Evolutionary conservation across 2,797 vertebrate genomes (phyloP).

Genomic region (Menidia menidia): DNA sequence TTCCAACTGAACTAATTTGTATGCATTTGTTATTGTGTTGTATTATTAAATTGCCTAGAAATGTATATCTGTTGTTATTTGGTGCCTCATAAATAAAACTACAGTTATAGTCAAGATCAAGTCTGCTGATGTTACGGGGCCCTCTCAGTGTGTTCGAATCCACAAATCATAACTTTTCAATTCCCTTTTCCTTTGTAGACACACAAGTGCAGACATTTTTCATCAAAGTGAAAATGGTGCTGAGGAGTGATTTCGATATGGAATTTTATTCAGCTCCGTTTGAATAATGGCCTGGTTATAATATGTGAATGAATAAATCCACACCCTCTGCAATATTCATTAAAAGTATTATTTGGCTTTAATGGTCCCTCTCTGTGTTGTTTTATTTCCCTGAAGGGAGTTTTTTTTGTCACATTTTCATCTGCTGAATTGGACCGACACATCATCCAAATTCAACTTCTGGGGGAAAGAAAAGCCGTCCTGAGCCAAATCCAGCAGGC

Average conservation of each 20-base stretch:
- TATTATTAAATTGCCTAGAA: too few species aligned
- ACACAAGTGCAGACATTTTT: background rate
- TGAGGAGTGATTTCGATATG: constrained; percentile 12
- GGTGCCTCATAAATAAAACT: too few species aligned
- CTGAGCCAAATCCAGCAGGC: constrained; percentile 27
- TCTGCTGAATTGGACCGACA: background rate
- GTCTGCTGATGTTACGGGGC: constrained; percentile 1
- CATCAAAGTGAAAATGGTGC: background rate
- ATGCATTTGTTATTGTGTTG: too few species aligned
- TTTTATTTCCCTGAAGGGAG: background rate
- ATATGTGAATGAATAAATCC: background rate
- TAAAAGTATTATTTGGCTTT: background rate
- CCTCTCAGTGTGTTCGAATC: constrained; percentile 10
- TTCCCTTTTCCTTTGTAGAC: background rate
- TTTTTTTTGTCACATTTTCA: constrained; percentile 4
- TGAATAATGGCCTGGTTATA: constrained; percentile 9
- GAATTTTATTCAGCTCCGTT: constrained; percentile 27
- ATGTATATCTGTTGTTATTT: too few species aligned
- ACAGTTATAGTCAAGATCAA: too few species aligned
- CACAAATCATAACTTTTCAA: constrained; percentile 2
- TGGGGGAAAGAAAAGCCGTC: background rate
- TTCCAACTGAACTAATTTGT: too few species aligned
- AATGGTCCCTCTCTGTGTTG: constrained; percentile 12
- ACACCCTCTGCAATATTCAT: constrained; percentile 10
- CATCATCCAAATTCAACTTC: constrained; percentile 20